phyloP scores from a whole-genome alignment of 2,888 invertebrate species.

The Eupithecia abbreviata region DNA sequence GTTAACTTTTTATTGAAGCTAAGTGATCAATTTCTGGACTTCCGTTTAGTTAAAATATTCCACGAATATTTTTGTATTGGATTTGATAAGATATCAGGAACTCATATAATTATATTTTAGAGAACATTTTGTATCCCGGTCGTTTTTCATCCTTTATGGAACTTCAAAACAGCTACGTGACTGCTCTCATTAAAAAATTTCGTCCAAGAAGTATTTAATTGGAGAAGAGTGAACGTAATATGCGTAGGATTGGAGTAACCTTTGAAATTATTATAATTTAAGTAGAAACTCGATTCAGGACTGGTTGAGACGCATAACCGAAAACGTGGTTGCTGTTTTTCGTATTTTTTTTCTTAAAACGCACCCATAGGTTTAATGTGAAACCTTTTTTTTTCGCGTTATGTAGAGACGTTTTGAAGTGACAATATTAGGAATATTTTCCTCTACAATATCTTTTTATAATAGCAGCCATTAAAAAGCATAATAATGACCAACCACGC shows the following conservation, averaged over 20 bases:
- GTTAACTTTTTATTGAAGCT: constrained; percentile 16
- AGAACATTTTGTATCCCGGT: too few relatives aligned
- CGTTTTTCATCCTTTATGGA: too few relatives aligned
- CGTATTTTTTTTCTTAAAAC: neutral
- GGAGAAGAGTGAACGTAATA: constrained; percentile 13
- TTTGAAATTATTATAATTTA: constrained; percentile 18
- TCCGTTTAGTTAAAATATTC: neutral
- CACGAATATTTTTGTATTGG: neutral
- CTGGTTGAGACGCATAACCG: neutral
- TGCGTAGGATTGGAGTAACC: constrained; percentile 25
- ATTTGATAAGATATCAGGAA: too few relatives aligned
- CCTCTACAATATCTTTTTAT: neutral
- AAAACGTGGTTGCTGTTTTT: neutral
- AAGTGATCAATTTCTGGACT: neutral
- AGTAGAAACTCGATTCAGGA: neutral
- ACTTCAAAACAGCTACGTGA: constrained; percentile 16
- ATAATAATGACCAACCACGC: constrained; percentile 23
- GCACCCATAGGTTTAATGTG: neutral
- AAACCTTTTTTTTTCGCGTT: neutral
- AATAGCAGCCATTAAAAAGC: constrained; percentile 1
- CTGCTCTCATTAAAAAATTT: constrained; percentile 23
- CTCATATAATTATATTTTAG: too few relatives aligned
- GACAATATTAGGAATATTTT: neutral
- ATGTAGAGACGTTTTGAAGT: neutral
- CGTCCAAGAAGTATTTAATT: constrained; percentile 14